These are phyloP conservation scores for Prunella fulvescens DNA, from an alignment of 2,113 vertebrate species.

Conservation along the genomic window DNA sequence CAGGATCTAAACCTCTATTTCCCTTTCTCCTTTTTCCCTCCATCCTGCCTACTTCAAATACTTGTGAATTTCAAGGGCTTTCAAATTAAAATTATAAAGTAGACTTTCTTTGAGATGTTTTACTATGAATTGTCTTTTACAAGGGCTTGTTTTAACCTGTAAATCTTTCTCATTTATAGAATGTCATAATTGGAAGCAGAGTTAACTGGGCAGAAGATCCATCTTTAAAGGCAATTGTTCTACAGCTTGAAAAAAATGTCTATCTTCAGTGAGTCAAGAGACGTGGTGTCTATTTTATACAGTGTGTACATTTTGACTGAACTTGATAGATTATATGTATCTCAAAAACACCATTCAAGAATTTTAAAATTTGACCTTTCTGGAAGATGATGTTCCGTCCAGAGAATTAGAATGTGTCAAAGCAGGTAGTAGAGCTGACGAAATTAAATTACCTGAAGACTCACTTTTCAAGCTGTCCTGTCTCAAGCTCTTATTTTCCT, in stretches of 20 bases:
- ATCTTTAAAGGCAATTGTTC: constrained; percentile 55
- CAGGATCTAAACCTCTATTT: neutral
- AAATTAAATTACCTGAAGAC: neutral
- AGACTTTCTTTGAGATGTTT: neutral
- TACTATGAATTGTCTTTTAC: neutral
- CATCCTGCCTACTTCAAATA: neutral
- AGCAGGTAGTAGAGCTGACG: accelerated
- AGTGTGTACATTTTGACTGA: neutral
- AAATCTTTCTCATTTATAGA: constrained; percentile 51
- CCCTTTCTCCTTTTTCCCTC: neutral
- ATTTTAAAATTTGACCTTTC: neutral
- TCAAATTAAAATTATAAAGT: neutral
- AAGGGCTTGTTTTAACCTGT: neutral
- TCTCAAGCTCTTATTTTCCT: accelerated
- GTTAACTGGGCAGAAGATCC: constrained; percentile 75
- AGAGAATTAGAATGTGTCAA: neutral
- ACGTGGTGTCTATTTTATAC: neutral
- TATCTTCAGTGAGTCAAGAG: neutral
- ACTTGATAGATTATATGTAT: neutral
- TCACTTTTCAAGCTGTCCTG: neutral
- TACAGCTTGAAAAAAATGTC: constrained; percentile 66
- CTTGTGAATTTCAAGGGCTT: neutral
- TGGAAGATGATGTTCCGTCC: neutral
- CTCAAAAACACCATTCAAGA: accelerated
- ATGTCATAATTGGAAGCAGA: constrained; percentile 65